phyloP scores from a whole-genome alignment of 2,113 vertebrate species.

The Piaya cayana region DNA sequence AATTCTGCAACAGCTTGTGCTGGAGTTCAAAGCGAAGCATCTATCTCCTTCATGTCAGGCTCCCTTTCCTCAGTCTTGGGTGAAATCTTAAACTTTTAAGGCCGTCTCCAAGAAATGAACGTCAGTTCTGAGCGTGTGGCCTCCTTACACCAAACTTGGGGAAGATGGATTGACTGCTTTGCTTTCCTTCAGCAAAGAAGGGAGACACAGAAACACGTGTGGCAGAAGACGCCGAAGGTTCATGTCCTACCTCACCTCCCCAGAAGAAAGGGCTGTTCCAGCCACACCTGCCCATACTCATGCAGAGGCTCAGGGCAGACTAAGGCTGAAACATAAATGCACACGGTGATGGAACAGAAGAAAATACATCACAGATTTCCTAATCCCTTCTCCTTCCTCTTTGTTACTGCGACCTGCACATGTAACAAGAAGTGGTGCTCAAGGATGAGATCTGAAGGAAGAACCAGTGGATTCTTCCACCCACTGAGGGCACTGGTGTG shows the following conservation, averaged over 20 bases:
- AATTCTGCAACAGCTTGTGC: background rate
- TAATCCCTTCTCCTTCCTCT: background rate
- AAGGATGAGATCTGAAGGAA: background rate
- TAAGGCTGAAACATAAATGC: background rate
- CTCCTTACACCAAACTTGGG: background rate
- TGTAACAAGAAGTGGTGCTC: background rate
- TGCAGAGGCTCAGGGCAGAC: background rate
- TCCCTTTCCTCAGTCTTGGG: background rate
- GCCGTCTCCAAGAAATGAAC: background rate
- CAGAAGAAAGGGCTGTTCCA: background rate
- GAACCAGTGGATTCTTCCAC: background rate
- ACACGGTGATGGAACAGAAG: background rate
- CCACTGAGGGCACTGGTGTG: accelerated
- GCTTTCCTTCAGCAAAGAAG: background rate
- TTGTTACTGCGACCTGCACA: background rate
- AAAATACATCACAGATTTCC: background rate
- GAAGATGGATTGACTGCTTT: background rate
- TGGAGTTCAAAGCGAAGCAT: background rate
- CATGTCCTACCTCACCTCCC: background rate
- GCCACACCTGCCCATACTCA: background rate
- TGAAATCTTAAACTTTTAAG: background rate
- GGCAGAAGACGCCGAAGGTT: background rate
- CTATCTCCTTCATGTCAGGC: accelerated
- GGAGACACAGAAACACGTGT: background rate
- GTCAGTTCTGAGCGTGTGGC: background rate